Base-by-base conservation (phyloP, 2,888 invertebrate genomes). In the Drosophila paramelanica region DNA sequence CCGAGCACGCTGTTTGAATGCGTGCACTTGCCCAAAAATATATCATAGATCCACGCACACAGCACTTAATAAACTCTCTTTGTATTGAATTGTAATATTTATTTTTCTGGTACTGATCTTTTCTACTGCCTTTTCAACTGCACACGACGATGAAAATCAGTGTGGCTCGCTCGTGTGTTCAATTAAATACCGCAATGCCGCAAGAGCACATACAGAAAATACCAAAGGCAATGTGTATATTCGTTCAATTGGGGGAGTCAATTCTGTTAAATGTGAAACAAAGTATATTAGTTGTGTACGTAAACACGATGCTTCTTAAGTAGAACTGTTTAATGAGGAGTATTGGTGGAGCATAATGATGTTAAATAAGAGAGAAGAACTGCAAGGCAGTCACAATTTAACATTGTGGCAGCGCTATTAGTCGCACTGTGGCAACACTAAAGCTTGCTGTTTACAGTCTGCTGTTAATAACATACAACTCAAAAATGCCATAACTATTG, bases 81-180 rank as follows among this genome's bases (percentile, higher is more conserved):
- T 67, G 57, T 64, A 47, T 55, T 73, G 25, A 64, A 60, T 57
- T 69, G 60, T 55, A 53, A 69, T 79, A 75, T 75, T 75, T 75
- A 75, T 79, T 75, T 74, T 52, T 62, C 41, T 64, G 56, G 49
- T 57, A 78, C 64, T 80, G 81, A 87, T 80, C 61, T 76, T 86
- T 73, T 87, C 81, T 66, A 65, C 85, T 73, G 69, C 67, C 67
- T 80, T 77, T 84, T 73, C 78, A 77, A 64, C 81, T 77, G 65
- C 80, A 61, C 58, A 79, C 74, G 74, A 75, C 74, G 62, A 67
- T 57, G 79, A 75, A 73, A 77, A 74, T 74, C 33, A 74, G 74
- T 77, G 74, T 73, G 74, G 58, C 74, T 38, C 45, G 11, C 17
- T 33, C 10, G 25, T 42, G n/a, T 38, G 5, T 27, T 11, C 2